Evolutionary conservation across 2,113 vertebrate genomes (phyloP), one percentile per base, ranked within the genome.

Genomic region (Electrona antarctica): DNA sequence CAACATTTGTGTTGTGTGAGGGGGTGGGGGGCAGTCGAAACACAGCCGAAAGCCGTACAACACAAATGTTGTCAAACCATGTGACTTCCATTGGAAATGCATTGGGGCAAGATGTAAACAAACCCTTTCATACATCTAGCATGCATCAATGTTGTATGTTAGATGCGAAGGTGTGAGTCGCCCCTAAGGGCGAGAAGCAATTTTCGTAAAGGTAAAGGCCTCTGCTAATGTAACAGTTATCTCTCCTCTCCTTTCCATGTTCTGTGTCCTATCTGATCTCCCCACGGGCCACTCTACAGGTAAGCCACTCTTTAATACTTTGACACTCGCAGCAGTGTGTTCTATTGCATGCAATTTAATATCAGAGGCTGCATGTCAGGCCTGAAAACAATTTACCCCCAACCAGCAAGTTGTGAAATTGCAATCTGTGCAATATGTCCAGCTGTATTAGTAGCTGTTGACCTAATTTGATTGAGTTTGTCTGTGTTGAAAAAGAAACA

Each of bases 331-430:
- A 8, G 14, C 41, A 8, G 15, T 9, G 29, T 60, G n/a, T 49
- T 56, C 69, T 48, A 0, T 58, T 21, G 1, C 68, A 56, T 8
- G 45, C 49, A 1, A n/a, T 13, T 50, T 69, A 63, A 72, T 3
- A 52, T 56, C 48, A 70, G 69, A 12, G 78, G 66, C 64, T 7
- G 0, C 67, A 79, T 41, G 59, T 83, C 67, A 79, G 76, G 80
- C 87, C 77, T 85, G 76, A 76, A 80, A 89, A 84, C 77, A 76
- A 85, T 83, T 88, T 82, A 61, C 61, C 15, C 67, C 69, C 41
- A 60, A 15, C 80, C 79, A 86, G 87, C 84, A 83, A 79, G 78
- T 90, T 84, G 73, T 79, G 82, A 85, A 90, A 89, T 80, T 79
- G 80, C 71, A 75, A 74, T 72, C 57, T 77, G 81, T 73, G 48